Percentiles rank a stretch among this genome's conserved stretches.
Evolutionary conservation across 2,113 vertebrate genomes (phyloP).

Genomic region (Phaetusa simplex): DNA sequence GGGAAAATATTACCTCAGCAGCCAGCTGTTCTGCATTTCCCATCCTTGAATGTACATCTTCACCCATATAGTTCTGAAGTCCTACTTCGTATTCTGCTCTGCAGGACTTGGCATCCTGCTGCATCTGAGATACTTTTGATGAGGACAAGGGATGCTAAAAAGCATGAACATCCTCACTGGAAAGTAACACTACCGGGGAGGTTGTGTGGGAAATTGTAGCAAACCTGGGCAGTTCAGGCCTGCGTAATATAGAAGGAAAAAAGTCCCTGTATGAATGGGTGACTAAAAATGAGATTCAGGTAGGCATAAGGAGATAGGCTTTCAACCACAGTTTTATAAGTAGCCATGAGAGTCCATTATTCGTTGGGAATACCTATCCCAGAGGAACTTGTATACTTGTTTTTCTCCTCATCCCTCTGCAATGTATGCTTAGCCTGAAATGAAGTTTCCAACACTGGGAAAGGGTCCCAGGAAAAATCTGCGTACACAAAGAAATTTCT

Average conservation of each 20-base stretch:
- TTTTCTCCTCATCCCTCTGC: neutral
- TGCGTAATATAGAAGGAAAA: neutral
- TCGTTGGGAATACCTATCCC: neutral
- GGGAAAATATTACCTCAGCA: neutral
- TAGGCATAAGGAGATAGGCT: neutral
- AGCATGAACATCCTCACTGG: neutral
- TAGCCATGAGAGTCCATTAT: neutral
- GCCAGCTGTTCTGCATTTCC: neutral
- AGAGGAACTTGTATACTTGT: neutral
- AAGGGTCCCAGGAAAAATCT: conserved; percentile 36
- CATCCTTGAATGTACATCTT: neutral
- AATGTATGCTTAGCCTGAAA: neutral
- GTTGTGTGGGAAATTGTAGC: neutral
- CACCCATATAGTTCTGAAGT: neutral
- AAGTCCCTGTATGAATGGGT: neutral
- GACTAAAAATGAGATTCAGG: neutral
- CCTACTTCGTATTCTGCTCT: neutral
- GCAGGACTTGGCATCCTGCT: neutral
- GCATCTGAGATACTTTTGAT: neutral
- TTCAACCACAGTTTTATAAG: neutral
- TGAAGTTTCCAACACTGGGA: conserved; percentile 33
- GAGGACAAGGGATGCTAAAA: neutral
- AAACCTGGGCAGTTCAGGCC: neutral
- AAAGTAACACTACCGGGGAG: neutral
- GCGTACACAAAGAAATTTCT: neutral